Evolutionary conservation across 2,888 invertebrate species (phyloP).

Genomic region (Gortyna flavago): DNA sequence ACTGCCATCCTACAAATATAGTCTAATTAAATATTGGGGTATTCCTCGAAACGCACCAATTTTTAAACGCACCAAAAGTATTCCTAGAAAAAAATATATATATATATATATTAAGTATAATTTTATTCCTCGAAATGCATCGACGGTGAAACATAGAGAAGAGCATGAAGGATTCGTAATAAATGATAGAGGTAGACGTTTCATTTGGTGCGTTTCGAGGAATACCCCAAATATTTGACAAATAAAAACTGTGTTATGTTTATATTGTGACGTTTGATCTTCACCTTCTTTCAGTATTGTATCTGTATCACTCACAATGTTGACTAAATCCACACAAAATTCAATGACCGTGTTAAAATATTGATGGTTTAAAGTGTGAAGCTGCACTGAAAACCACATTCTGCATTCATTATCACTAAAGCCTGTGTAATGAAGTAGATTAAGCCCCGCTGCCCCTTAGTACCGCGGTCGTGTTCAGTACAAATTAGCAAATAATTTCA

Average conservation of each 20-base stretch:
- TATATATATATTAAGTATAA: no score
- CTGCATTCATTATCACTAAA: slow-evolving; percentile 76
- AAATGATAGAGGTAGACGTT: no score
- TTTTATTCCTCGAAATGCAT: no score
- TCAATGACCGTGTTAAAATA: neutral
- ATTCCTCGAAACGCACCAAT: no score
- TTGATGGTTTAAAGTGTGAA: slow-evolving; percentile 17
- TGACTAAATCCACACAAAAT: neutral
- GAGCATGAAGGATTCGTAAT: no score
- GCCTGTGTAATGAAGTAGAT: slow-evolving; percentile 82
- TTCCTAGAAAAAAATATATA: no score
- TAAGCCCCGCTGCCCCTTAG: slow-evolving; percentile 78
- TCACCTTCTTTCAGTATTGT: neutral
- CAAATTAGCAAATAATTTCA: slow-evolving; percentile 87
- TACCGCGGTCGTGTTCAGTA: slow-evolving; percentile 78
- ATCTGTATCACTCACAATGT: neutral
- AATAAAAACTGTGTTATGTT: neutral
- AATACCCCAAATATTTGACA: no score
- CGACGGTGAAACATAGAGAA: no score
- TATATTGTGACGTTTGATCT: slow-evolving; percentile 14
- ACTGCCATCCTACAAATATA: neutral
- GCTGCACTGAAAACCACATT: slow-evolving; percentile 16
- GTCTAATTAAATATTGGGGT: neutral
- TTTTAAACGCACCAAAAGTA: no score
- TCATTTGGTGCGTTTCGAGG: no score